Evolutionary conservation across 2,888 invertebrate species (phyloP).

Genomic region (Drosophila suboccidentalis): DNA sequence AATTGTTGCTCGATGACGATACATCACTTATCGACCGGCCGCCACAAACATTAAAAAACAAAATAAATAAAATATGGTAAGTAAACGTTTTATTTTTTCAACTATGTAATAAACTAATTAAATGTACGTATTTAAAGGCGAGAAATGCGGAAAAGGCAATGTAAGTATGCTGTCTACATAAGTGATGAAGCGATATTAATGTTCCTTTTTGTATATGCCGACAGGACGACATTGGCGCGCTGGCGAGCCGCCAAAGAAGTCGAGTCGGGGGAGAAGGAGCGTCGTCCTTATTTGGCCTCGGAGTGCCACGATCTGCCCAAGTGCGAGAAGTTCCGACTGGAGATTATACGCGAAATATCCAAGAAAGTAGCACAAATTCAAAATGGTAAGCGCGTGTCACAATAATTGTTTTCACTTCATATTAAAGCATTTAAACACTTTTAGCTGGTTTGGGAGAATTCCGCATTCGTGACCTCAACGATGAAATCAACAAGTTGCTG

Average conservation of each 20-base stretch:
- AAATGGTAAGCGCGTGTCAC: conserved; percentile 89
- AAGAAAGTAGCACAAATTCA: conserved; percentile 99
- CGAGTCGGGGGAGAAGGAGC: conserved; percentile 94
- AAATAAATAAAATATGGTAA: conserved; percentile 69
- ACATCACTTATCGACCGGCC: conserved; percentile 23
- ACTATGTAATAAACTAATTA: conserved; percentile 13
- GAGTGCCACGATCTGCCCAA: conserved; percentile 96
- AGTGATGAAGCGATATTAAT: background rate
- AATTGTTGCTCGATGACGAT: background rate
- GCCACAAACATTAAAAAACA: conserved; percentile 38
- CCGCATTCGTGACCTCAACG: conserved; percentile 98
- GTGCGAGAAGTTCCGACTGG: conserved; percentile 98
- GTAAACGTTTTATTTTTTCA: conserved; percentile 36
- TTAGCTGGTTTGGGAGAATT: conserved; percentile 99
- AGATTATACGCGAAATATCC: conserved; percentile 98
- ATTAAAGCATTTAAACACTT: conserved; percentile 50
- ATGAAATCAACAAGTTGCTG: conserved; percentile 99
- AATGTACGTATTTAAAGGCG: conserved; percentile 88
- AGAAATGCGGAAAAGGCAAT: conserved; percentile 99
- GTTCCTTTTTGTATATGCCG: background rate
- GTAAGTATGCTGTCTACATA: conserved; percentile 88
- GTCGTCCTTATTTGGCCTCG: conserved; percentile 97
- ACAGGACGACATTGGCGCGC: conserved; percentile 96
- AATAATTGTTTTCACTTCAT: background rate
- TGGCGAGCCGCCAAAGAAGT: conserved; percentile 99